Evolutionary conservation across 2,113 vertebrate species (phyloP), one percentile per base, ranked within the genome.

Genomic region (Neogobius melanostomus): DNA sequence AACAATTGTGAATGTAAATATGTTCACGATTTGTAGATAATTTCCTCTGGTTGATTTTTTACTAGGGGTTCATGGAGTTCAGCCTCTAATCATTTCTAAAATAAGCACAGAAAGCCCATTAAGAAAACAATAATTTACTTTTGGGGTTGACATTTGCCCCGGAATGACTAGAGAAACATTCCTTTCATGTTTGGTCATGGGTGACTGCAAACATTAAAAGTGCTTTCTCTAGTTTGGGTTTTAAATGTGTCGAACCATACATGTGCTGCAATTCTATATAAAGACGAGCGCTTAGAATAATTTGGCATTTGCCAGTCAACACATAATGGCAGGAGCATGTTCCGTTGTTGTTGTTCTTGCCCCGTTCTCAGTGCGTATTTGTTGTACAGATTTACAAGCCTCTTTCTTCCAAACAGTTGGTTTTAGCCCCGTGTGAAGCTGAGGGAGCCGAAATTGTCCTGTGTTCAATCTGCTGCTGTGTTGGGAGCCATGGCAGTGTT

Each of bases 401-500:
- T 52, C 28, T 77, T 76, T 62, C 64, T 80, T 82, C 69, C 63
- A 74, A 74, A 76, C 74, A 81, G 79, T 76, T 69, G 71, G 48
- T 69, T 49, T 36, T 60, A 49, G 71, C 59, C 72, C 76, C 68
- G 71, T 81, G 71, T 63, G 57, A 82, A 76, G 61, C 81, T 68
- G 84, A 79, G 63, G 73, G 74, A 60, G 64, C 68, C 77, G 75
- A 79, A 82, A 76, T 60, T 54, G 66, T 14, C 80, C 66, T 76
- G 72, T 65, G 75, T 66, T 72, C 80, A 79, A 68, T 77, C 79
- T 83, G 76, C 53, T 65, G 17, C 71, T 42, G 71, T 64, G 74
- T 5, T 74, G 71, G 61, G 77, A 81, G 70, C 72, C 82, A 83
- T 75, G 79, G 70, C 87, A 86, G 80, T 81, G 82, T 66, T 85